These are phyloP conservation scores for Euplagia quadripunctaria DNA, from an alignment of 2,888 invertebrate species.

Conservation along the genomic window DNA sequence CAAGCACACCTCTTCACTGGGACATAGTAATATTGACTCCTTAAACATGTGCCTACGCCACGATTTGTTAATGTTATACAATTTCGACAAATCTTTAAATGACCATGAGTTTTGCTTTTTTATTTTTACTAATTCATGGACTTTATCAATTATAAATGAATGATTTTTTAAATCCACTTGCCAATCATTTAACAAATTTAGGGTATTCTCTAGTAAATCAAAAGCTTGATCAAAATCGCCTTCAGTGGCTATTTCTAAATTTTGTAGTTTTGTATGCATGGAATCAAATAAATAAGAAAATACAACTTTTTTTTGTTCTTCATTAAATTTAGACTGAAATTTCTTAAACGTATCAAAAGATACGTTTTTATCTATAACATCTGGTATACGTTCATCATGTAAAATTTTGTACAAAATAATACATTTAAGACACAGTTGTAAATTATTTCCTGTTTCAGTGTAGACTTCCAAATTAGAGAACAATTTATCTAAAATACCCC, in stretches of 20 bases:
- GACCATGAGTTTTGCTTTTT: slow-evolving; percentile 58
- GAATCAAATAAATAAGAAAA: slow-evolving; percentile 65
- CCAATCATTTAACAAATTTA: slow-evolving; percentile 66
- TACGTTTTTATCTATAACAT: slow-evolving; percentile 68
- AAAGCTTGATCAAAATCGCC: slow-evolving; percentile 52
- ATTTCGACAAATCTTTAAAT: slow-evolving; percentile 45
- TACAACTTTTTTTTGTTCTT: slow-evolving; percentile 60
- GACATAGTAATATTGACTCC: slow-evolving; percentile 63
- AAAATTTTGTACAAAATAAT: slow-evolving; percentile 68
- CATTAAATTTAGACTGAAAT: slow-evolving; percentile 54
- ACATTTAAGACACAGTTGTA: slow-evolving; percentile 63
- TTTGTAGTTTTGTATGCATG: slow-evolving; percentile 48
- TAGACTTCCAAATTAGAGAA: slow-evolving; percentile 76
- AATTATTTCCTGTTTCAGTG: slow-evolving; percentile 65
- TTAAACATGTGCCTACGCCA: slow-evolving; percentile 71
- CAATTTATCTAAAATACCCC: slow-evolving; percentile 70
- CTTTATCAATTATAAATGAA: slow-evolving; percentile 55
- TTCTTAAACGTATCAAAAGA: slow-evolving; percentile 60
- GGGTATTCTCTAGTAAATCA: slow-evolving; percentile 44
- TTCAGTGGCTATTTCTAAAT: slow-evolving; percentile 49
- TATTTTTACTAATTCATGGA: slow-evolving; percentile 59
- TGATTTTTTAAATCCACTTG: slow-evolving; percentile 62
- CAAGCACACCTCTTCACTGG: slow-evolving; percentile 61
- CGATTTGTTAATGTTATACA: slow-evolving; percentile 67
- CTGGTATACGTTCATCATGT: slow-evolving; percentile 62